Evolutionary conservation across 2,888 invertebrate species (phyloP).

Genomic region (Cyclophora punctaria): DNA sequence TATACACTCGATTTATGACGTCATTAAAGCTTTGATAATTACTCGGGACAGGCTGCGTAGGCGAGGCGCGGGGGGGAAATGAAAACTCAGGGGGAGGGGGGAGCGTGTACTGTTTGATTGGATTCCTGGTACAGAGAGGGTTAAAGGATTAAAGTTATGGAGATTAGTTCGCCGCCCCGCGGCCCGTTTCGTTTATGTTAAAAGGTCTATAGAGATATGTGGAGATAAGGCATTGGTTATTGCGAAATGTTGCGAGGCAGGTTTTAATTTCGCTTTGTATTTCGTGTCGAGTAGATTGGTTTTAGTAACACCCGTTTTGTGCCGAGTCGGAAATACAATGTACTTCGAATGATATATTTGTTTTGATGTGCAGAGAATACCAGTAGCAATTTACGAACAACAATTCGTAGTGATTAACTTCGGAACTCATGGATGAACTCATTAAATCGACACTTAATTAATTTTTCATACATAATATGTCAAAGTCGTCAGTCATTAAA

Average conservation of each 20-base stretch:
- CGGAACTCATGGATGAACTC: no score
- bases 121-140: constrained; percentile 73
- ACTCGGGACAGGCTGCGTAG: constrained; percentile 76
- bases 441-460: no score
- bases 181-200: constrained; percentile 70
- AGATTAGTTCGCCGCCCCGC: constrained; percentile 74
- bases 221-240: constrained; percentile 73
- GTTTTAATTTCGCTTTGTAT: constrained; percentile 61
- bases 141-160: constrained; percentile 76
- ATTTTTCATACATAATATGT: no score
- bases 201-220: constrained; percentile 71
- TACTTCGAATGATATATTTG: constrained; percentile 4
- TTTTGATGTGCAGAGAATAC: constrained; percentile 6
- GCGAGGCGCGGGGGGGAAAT: constrained; percentile 47
- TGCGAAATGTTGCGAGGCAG: constrained; percentile 65
- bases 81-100: constrained; percentile 36
- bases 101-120: constrained; percentile 74
- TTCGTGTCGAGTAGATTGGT: constrained; percentile 42
- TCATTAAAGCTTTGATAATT: constrained; percentile 77
- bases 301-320: constrained; percentile 31
- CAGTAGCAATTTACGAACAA: constrained; percentile 7
- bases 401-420: no score
- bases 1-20: constrained; percentile 76
- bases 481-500: no score
- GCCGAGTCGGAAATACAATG: not conserved